Evolutionary conservation across 2,888 invertebrate species (phyloP), one percentile per base, ranked within the genome.

Genomic region (Chaetoderma sp.): DNA sequence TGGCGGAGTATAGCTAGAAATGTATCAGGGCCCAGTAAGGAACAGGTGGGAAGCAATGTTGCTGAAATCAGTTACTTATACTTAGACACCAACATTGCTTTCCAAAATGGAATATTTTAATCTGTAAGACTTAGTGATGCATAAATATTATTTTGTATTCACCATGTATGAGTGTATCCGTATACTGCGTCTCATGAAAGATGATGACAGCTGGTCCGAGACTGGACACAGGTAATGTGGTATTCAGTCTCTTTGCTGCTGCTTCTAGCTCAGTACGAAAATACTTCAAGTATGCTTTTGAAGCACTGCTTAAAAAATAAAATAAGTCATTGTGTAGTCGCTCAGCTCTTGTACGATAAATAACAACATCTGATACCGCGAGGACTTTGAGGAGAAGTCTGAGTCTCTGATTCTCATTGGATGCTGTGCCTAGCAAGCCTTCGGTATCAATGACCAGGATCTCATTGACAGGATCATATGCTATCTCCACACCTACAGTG

Each of bases 301-400:
- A 93, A 0, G 93, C 93, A 65, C 91, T 91, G 6, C 92, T 92
- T 62, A 94, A 87, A 85, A 94, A 94, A 47, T 78, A 77, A 68
- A 91, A 93, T 89, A 94, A 89, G 83, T 94, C 93, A 70, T 90
- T 90, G 78, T 92, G 92, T 42, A 94, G 84, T 56, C 93, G 88
- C 80, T 93, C 93, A 0, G 93, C 91, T 63, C 92, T 88, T 10
- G 93, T 93, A 62, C 93, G 88, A 83, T 92, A 94, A 54, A 94
- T 90, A 0, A 93, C 91, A 70, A 94, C 89, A 85, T 94, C 94
- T 2, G 93, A 93, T 57, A 94, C 90, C 4, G 93, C 93, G n/a
- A 94, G 87, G 57, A 94, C 90, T 88, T 93, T 94, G 32, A 94
- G 86, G 52, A 94, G 85, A 58, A 94, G 88, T 55, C 93, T 88